Evolutionary conservation across 2,888 invertebrate genomes (phyloP).

Genomic region (Myathropa florea): DNA sequence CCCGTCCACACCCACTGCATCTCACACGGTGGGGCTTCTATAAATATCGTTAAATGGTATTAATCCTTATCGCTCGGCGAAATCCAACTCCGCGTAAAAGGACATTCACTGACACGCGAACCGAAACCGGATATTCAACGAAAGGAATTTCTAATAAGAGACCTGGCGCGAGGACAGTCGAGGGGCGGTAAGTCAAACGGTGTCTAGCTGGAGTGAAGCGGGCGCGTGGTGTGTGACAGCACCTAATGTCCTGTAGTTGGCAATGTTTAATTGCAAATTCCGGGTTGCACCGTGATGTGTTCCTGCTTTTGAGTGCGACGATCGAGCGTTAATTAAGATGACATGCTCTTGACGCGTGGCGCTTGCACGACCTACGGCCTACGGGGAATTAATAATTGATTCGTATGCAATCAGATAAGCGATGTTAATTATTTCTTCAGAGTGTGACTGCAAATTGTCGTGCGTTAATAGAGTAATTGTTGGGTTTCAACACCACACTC

Average conservation of each 20-base stretch:
- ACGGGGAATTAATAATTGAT: too few species aligned
- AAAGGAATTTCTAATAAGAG: conserved; percentile 7
- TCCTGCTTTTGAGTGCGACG: not conserved
- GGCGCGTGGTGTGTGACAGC: not conserved
- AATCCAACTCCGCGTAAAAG: conserved; percentile 51
- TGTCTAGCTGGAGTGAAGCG: too few species aligned
- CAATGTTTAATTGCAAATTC: not conserved
- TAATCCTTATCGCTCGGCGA: conserved; percentile 39
- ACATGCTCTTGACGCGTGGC: not conserved
- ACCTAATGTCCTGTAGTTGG: not conserved
- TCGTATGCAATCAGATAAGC: too few species aligned
- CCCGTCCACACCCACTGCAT: conserved; percentile 6
- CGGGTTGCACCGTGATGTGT: not conserved
- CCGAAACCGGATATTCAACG: conserved; percentile 41
- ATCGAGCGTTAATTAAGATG: not conserved
- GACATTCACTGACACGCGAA: conserved; percentile 51
- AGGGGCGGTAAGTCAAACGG: not conserved
- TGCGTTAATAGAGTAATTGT: too few species aligned
- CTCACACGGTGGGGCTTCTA: conserved; percentile 9
- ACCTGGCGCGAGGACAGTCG: too few species aligned
- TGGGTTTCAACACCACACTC: too few species aligned
- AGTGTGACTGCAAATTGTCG: too few species aligned
- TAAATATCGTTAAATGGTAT: conserved; percentile 55
- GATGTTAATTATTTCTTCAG: too few species aligned
- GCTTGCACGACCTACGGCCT: too few species aligned